phyloP scores from a whole-genome alignment of 2,888 invertebrate species.

The Augochlorella aurata region DNA sequence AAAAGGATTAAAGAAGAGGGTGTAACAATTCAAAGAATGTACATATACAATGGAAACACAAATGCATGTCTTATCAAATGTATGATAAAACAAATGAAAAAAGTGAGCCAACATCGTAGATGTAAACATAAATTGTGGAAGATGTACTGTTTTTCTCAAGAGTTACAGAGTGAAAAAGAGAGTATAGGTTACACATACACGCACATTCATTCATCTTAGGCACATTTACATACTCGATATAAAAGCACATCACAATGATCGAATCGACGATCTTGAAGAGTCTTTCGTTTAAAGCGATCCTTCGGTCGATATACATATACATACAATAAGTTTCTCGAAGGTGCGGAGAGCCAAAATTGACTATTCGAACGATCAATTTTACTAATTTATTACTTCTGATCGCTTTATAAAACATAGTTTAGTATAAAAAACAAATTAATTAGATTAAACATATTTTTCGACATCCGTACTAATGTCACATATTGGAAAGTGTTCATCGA shows the following conservation, averaged over 20 bases:
- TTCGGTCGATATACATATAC: constrained; percentile 58
- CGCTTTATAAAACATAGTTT: neutral
- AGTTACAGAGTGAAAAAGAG: constrained; percentile 56
- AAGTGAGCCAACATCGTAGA: neutral
- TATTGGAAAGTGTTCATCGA: neutral
- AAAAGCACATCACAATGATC: constrained; percentile 71
- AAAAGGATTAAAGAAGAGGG: neutral
- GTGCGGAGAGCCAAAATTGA: constrained; percentile 39
- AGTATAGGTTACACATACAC: constrained; percentile 57
- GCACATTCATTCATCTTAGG: constrained; percentile 70
- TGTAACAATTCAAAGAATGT: neutral
- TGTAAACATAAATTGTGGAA: constrained; percentile 60
- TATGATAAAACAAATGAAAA: neutral
- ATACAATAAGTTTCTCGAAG: constrained; percentile 59
- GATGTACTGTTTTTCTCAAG: constrained; percentile 65
- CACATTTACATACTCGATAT: constrained; percentile 72
- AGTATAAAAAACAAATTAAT: neutral
- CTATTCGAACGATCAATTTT: constrained; percentile 44
- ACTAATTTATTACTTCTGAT: neutral
- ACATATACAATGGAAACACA: neutral
- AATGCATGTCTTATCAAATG: neutral
- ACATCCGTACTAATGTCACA: neutral
- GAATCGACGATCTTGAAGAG: constrained; percentile 63
- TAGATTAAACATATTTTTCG: neutral
- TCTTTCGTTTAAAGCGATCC: constrained; percentile 57